These are phyloP conservation scores for Antennarius maculatus DNA, from an alignment of 2,797 vertebrate genomes.

Conservation along the genomic window DNA sequence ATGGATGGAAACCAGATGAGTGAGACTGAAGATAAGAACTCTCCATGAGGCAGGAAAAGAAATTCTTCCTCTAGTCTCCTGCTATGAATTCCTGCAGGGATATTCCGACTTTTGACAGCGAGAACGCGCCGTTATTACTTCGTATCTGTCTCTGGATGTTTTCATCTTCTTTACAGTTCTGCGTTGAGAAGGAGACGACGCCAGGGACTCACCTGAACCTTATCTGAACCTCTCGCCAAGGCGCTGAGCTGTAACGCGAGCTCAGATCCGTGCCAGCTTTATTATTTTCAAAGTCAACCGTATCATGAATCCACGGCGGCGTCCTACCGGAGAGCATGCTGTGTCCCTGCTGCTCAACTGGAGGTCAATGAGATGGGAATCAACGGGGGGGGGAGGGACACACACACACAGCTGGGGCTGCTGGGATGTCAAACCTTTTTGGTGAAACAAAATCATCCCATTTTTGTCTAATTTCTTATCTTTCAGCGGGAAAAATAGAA, in stretches of 20 bases:
- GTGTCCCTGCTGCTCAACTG: slow-evolving; percentile 25
- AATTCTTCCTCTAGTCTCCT: slow-evolving; percentile 40
- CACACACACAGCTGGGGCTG: neutral
- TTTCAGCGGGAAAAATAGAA: slow-evolving; percentile 16
- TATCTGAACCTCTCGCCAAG: slow-evolving; percentile 8
- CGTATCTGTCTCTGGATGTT: neutral
- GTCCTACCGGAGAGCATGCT: slow-evolving; percentile 17
- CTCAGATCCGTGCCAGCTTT: slow-evolving; percentile 8
- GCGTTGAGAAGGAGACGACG: neutral
- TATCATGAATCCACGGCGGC: slow-evolving; percentile 1
- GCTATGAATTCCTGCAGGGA: slow-evolving; percentile 27
- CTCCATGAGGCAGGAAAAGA: slow-evolving; percentile 22
- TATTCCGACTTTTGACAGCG: neutral
- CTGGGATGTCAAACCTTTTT: neutral
- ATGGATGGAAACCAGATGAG: slow-evolving; percentile 71
- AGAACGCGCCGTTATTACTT: slow-evolving; percentile 3
- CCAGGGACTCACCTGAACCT: slow-evolving; percentile 28
- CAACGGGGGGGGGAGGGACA: slow-evolving; percentile 1
- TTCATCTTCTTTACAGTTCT: neutral
- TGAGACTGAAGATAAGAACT: slow-evolving; percentile 63
- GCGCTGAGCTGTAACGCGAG: slow-evolving; percentile 13
- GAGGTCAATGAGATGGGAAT: slow-evolving; percentile 5
- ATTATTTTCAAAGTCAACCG: slow-evolving; percentile 10
- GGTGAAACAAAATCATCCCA: no score
- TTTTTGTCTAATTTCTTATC: slow-evolving; percentile 1